A percentile compares a stretch with the other conserved stretches of the same genome.
phyloP scores from a whole-genome alignment of 1,140 invertebrate species.

The Neoseiulus cucumeris region DNA sequence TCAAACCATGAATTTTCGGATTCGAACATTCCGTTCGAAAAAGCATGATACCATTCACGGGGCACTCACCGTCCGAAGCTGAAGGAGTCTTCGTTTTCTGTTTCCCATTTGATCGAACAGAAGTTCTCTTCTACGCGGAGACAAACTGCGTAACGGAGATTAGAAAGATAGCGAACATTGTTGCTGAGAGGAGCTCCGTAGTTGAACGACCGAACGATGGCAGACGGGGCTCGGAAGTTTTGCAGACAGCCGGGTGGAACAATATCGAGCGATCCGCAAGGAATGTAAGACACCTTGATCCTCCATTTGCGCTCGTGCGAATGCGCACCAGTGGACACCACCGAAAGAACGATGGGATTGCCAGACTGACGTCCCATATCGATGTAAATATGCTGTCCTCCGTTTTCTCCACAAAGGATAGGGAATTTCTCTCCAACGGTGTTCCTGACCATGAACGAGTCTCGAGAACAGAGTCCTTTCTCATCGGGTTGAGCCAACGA shows the following conservation, averaged over 20 bases:
- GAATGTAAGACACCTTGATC: slow-evolving; percentile 42
- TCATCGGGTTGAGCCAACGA: slow-evolving; percentile 46
- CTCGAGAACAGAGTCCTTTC: slow-evolving; percentile 45
- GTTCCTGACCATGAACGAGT: slow-evolving; percentile 47
- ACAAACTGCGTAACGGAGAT: slow-evolving; percentile 70
- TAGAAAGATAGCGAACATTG: slow-evolving; percentile 54
- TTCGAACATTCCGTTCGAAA: too few relatives aligned
- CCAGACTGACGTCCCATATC: slow-evolving; percentile 45
- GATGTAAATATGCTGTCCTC: slow-evolving; percentile 53
- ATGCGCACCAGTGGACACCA: slow-evolving; percentile 20
- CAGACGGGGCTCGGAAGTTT: slow-evolving; percentile 16
- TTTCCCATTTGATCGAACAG: slow-evolving; percentile 42
- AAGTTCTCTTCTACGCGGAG: slow-evolving; percentile 64
- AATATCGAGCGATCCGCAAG: slow-evolving; percentile 40
- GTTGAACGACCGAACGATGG: neutral
- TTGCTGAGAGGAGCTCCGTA: slow-evolving; percentile 12
- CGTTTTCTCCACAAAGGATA: slow-evolving; percentile 54
- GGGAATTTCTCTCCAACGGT: slow-evolving; percentile 39
- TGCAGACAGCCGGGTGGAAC: slow-evolving; percentile 22
- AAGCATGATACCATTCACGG: too few relatives aligned
- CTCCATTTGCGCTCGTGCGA: slow-evolving; percentile 20
- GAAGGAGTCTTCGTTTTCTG: slow-evolving; percentile 19
- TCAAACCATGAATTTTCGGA: too few relatives aligned
- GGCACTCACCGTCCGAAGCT: slow-evolving; percentile 16
- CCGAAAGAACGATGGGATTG: slow-evolving; percentile 36